Conservation (phyloP, 2,113 vertebrate genomes). For the Antigone vipio region DNA sequence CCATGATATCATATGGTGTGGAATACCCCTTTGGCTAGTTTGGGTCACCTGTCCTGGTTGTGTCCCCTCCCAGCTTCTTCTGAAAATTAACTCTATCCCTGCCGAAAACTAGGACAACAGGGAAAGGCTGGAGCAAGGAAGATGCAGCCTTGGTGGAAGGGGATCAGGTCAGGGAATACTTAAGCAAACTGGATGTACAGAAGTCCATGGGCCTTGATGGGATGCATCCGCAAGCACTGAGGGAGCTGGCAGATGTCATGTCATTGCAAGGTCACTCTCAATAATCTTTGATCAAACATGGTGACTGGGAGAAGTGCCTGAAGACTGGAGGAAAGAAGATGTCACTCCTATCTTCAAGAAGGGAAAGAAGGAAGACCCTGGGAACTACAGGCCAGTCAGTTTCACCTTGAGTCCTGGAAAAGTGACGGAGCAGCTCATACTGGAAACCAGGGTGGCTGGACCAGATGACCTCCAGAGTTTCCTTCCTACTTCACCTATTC, state of each 20-base stretch:
- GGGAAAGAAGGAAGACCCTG: background rate
- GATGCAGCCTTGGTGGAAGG: background rate
- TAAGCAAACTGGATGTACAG: background rate
- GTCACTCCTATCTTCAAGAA: background rate
- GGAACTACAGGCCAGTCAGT: background rate
- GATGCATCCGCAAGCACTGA: background rate
- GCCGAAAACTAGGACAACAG: no score
- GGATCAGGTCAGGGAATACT: background rate
- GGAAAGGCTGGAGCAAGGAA: background rate
- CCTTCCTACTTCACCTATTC: background rate
- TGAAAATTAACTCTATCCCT: no score
- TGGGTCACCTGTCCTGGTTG: no score
- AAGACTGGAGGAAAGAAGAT: background rate
- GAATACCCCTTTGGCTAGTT: no score
- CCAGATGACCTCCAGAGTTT: background rate
- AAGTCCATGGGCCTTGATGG: background rate
- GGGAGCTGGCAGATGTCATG: background rate
- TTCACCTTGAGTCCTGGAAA: background rate
- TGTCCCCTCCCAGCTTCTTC: no score
- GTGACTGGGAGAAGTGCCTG: background rate
- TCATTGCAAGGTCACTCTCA: background rate
- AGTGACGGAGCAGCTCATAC: background rate
- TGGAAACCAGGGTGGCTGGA: background rate
- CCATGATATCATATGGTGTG: no score
- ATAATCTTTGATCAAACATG: background rate